Percentiles rank a stretch among this genome's conserved stretches.
phyloP scores from a whole-genome alignment of 2,888 invertebrate species.

The Emmelina monodactyla region DNA sequence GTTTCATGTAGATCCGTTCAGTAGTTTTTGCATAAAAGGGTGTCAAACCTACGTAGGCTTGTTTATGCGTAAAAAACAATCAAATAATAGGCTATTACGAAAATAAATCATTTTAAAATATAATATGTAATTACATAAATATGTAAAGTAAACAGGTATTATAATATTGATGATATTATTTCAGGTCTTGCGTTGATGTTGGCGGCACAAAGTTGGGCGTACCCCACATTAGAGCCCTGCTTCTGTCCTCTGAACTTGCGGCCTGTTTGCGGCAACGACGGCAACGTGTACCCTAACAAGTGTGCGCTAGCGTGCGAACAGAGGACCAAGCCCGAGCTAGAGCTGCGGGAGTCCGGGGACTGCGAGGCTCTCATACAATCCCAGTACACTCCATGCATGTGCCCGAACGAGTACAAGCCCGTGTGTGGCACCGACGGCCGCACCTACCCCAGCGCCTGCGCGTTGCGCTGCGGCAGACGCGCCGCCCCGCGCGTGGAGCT shows the following conservation, averaged over 20 bases:
- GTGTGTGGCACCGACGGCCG: slow-evolving; percentile 21
- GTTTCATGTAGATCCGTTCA: no score
- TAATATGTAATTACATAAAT: no score
- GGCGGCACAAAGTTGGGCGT: slow-evolving; percentile 16
- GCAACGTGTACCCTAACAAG: slow-evolving; percentile 70
- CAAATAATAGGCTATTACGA: no score
- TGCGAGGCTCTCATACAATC: not conserved
- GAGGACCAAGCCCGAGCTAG: slow-evolving; percentile 10
- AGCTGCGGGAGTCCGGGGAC: slow-evolving; percentile 8
- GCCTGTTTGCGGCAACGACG: slow-evolving; percentile 77
- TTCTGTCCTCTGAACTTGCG: slow-evolving; percentile 25
- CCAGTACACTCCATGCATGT: slow-evolving; percentile 14
- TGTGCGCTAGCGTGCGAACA: slow-evolving; percentile 62
- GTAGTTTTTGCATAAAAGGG: no score
- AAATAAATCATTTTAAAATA: no score
- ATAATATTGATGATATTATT: slow-evolving; percentile 23
- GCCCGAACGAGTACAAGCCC: slow-evolving; percentile 15
- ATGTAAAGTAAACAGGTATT: no score
- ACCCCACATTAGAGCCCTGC: slow-evolving; percentile 20
- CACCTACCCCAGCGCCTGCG: slow-evolving; percentile 25
- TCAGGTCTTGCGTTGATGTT: slow-evolving; percentile 20
- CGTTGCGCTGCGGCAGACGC: slow-evolving; percentile 21
- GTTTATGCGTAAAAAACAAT: no score
- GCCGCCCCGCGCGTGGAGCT: slow-evolving; percentile 14
- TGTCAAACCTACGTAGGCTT: no score